Percentiles rank a stretch among this genome's conserved stretches.
Evolutionary conservation across 2,797 vertebrate species (phyloP).

Genomic region (Periophthalmus magnuspinnatus): DNA sequence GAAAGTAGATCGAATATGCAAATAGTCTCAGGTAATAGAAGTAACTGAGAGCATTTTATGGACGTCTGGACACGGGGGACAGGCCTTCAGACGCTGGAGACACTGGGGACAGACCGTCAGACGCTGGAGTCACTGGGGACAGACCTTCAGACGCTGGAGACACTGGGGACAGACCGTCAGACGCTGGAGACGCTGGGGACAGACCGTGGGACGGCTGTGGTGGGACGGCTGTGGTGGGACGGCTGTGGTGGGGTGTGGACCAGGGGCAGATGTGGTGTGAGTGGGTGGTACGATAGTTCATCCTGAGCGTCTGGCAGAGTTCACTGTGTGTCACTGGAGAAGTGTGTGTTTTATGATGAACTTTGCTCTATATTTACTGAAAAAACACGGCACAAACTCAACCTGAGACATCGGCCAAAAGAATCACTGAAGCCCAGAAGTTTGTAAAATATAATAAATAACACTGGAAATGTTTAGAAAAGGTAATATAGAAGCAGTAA

Average conservation of each 20-base stretch:
- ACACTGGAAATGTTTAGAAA: too few relatives aligned
- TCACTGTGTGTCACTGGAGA: slow-evolving; percentile 45
- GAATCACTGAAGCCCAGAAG: neutral
- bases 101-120: too few relatives aligned
- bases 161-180: too few relatives aligned
- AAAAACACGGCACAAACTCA: slow-evolving; percentile 20
- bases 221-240: neutral
- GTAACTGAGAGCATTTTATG: neutral
- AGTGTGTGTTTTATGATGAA: too few relatives aligned
- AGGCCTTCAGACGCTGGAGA: too few relatives aligned
- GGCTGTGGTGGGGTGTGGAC: neutral
- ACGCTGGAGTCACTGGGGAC: too few relatives aligned
- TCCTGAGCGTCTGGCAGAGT: slow-evolving; percentile 30
- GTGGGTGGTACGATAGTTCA: slow-evolving; percentile 54
- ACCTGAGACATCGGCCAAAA: neutral
- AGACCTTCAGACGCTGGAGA: too few relatives aligned
- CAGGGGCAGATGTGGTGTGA: slow-evolving; percentile 45
- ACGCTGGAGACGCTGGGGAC: too few relatives aligned
- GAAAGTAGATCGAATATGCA: neutral
- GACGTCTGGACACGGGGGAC: neutral
- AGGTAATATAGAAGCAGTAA: too few relatives aligned
- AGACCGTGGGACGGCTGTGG: neutral
- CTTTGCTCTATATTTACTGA: slow-evolving; percentile 58
- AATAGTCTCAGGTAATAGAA: neutral
- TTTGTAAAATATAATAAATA: too few relatives aligned